These are phyloP conservation scores for Pristionchus entomophagus DNA, from an alignment of 2,888 invertebrate species.

Conservation along the genomic window DNA sequence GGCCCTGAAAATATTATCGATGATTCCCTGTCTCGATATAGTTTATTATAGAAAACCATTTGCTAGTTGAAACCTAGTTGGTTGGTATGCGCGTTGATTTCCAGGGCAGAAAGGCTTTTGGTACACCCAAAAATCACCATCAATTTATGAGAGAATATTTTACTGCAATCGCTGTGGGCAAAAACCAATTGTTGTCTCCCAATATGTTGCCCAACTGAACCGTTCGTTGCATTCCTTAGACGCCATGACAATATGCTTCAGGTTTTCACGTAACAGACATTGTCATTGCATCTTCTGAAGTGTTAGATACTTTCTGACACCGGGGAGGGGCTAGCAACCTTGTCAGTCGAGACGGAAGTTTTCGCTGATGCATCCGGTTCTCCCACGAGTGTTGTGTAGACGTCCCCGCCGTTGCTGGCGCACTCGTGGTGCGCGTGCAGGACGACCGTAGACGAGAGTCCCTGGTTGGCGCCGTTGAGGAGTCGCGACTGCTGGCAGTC, in stretches of 20 bases:
- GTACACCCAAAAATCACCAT: too few relatives aligned
- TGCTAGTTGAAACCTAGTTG: slow-evolving; percentile 49
- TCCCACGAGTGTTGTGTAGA: neutral
- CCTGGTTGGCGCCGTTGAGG: slow-evolving; percentile 3
- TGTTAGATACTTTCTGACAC: too few relatives aligned
- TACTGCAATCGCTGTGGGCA: too few relatives aligned
- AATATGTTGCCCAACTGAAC: neutral
- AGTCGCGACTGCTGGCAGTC: slow-evolving; percentile 15
- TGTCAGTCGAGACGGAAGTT: slow-evolving; percentile 24
- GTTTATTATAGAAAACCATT: neutral
- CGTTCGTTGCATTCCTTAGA: neutral
- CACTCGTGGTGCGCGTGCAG: slow-evolving; percentile 21
- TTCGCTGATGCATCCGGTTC: neutral
- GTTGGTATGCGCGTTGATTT: slow-evolving; percentile 51
- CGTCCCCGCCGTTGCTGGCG: neutral
- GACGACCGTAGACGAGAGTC: neutral
- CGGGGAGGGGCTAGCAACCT: neutral
- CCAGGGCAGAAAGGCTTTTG: slow-evolving; percentile 49
- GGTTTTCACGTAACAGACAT: too few relatives aligned
- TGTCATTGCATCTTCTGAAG: too few relatives aligned
- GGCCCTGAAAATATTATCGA: neutral
- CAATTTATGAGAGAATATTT: too few relatives aligned
- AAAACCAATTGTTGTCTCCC: too few relatives aligned
- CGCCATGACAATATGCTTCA: neutral
- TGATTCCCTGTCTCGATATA: too few relatives aligned